These are phyloP conservation scores for Epinephelus cyanopodus DNA, from an alignment of 2,113 vertebrate genomes.

Conservation along the genomic window DNA sequence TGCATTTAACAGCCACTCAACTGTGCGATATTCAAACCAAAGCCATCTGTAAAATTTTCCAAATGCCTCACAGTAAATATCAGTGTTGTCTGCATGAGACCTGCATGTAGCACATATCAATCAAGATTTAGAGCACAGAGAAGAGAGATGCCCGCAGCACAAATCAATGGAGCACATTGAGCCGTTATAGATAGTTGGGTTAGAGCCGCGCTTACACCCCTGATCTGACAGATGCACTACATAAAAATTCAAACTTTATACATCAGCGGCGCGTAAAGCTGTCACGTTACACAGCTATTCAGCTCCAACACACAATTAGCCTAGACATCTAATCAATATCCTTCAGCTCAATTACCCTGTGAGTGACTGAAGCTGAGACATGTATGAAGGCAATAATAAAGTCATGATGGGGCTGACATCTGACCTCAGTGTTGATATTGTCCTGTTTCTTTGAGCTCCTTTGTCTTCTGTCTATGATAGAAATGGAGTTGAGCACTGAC, in stretches of 20 bases:
- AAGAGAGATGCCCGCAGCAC: constrained; percentile 48
- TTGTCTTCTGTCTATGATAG: constrained; percentile 9
- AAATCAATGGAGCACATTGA: constrained; percentile 59
- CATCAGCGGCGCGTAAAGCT: constrained; percentile 45
- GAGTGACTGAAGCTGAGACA: constrained; percentile 48
- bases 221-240: constrained; percentile 52
- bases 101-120: constrained; percentile 12
- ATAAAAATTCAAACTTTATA: constrained; percentile 47
- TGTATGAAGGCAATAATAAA: constrained; percentile 54
- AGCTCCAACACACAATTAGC: constrained; percentile 52
- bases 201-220: constrained; percentile 6
- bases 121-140: constrained; percentile 27
- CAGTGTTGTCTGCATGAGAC: constrained; percentile 28
- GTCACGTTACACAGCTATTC: constrained; percentile 43
- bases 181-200: constrained; percentile 28
- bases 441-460: background rate
- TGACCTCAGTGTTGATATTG: constrained; percentile 45
- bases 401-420: constrained; percentile 35
- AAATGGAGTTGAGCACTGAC: constrained; percentile 47
- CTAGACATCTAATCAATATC: constrained; percentile 65
- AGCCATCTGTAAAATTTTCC: constrained; percentile 3
- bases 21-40: constrained; percentile 12
- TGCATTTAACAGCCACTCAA: background rate
- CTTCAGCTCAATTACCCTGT: constrained; percentile 47
- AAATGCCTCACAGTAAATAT: constrained; percentile 24